Base-by-base conservation (phyloP, 2,888 invertebrate genomes). In the Harpalus rufipes region DNA sequence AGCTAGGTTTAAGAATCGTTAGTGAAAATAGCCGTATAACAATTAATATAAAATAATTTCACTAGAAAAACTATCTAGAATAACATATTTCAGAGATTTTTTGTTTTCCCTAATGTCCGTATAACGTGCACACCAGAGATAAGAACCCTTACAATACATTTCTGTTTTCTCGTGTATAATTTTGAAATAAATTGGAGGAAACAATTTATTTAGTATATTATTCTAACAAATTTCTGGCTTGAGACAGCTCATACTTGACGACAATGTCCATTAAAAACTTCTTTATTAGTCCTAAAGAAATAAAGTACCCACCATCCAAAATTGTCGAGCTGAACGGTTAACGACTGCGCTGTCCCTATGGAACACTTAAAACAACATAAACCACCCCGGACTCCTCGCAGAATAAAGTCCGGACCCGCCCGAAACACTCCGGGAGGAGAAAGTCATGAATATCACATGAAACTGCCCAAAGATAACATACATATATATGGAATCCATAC, bases 311-410 rank as follows among this genome's bases (percentile, higher is more conserved):
- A 8, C 63, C 44, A 32, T 21, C 63, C 21, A 63, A 63, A 63
- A 63, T 63, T 63, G 63, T 63, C 25, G 63, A 63, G 63, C 25
- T 63, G 63, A 63, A 63, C 63, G 63, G 63, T 63, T 63, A 63
- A 63, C 63, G 63, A 63, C 63, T 25, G n/a, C 63, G 18, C n/a
- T 18, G 63, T 63, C 63, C 25, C 63, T 21, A 10, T 8, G 25
- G 63, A 63, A 63, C 63, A 63, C 63, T 63, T 63, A 63, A 63
- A 63, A 63, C 63, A 63, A 63, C 63, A 63, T 63, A 63, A 63
- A 63, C 18, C 25, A 7, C 63, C 63, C 63, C 63, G 63, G 63
- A 63, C 21, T 63, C 63, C 63, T 0, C 63, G 7, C 63, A 63
- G 21, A 63, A 63, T 63, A 63, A 63, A 63, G 32, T 63, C 21